Base-by-base conservation (phyloP, 1,140 invertebrate genomes). In the Tribolium castaneum region DNA sequence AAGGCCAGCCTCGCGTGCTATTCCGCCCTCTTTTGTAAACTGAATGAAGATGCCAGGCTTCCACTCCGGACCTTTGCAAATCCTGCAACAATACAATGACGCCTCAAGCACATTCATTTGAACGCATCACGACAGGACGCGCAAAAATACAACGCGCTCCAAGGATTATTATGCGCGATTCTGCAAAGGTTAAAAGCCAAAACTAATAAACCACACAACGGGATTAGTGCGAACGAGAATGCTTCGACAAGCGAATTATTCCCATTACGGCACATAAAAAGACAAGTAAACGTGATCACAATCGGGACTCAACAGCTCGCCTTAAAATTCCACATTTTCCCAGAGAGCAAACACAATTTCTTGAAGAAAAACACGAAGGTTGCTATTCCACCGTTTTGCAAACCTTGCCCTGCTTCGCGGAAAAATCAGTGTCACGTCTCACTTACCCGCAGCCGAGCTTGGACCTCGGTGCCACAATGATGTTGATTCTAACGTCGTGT, bases 1-100 rank as follows among this genome's bases (percentile, higher is more conserved):
- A 6, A 99, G 87, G 0, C 97, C 97, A 1, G 95, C 94, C 79
- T 96, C 94, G 70, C 94, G 88, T 0, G 96, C 97, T 66, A 97
- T 92, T 25, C 96, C 96, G 1, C 93, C 93, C 80, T 95, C 94
- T 86, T 95, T 93, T n/a, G 96, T 97, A 80, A 95, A 96, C 89
- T 98, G 94, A 6, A 97, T 92, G 85, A 95, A 97, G 75, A 97
- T 96, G 7, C 96, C 96, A 0, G 94, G 94, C 83, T 92, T 93
- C 90, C 94, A 94, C 71, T 93, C 90, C 4, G 95, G 95, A 1
- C 95, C 95, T 88, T 96, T 96, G 85, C 94, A 94, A 45, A 95
- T 94, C 82, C 92, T 93, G 66, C 50, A 75, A 74, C 70, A 14
- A 22, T 62, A 13, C 50, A 70, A 73, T n/a, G 14, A 72, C 35